Evolutionary conservation across 2,888 invertebrate genomes (phyloP), one percentile per base, ranked within the genome.

Genomic region (Cosmia pyralina): DNA sequence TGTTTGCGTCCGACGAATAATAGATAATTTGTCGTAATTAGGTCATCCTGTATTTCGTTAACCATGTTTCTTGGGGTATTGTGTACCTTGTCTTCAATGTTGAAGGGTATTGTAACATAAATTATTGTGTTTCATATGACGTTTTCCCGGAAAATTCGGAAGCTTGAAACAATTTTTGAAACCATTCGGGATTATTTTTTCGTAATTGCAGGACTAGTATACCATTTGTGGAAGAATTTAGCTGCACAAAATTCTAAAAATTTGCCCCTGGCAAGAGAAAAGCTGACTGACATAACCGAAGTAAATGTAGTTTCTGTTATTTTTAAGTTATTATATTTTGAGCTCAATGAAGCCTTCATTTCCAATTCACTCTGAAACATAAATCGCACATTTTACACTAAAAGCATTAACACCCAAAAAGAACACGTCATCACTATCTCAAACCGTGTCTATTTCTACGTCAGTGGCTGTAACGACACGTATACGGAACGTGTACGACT

Each of bases 391-490:
- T 46, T 55, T 34, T 67, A 70, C 15, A 48, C 15, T n/a, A 46
- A 68, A 57, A 69, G 44, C 53, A 78, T 65, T 34, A 68, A 41
- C 75, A 62, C 17, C 46, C 5, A 64, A 66, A 70, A 74, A 48
- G 67, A 83, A 48, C 66, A 68, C 74, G 52, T 70, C 71, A 74
- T 17, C 63, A 80, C 68, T 82, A 86, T 85, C 86, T 84, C 73
- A 83, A 79, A 81, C 68, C 72, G 72, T 82, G 84, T 86, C 82
- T 84, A 86, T 78, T 77, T 76, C 79, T 76, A 78, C 77, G 68
- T 78, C 84, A 84, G 84, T 77, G 71, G 59, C 75, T 81, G 85
- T 87, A 84, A 82, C 85, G 78, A 85, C 88, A 88, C 86, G 88
- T 88, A 78, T 76, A 82, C 74, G 79, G 72, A 69, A 84, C 87